These are phyloP conservation scores for Trichoplusia ni DNA, from an alignment of 1,140 invertebrate species.

Conservation along the genomic window DNA sequence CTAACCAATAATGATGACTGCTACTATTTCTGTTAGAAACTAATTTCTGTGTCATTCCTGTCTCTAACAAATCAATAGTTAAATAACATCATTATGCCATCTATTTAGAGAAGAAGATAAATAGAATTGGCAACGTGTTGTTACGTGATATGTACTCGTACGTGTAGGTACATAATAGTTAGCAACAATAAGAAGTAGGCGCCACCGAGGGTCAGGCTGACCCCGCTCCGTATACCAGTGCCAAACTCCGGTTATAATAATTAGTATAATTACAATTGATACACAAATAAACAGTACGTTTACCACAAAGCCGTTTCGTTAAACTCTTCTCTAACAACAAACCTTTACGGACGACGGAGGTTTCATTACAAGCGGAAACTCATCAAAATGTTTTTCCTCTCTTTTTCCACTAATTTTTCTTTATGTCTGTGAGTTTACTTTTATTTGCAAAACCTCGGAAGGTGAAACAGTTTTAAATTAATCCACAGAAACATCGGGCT, in stretches of 20 bases:
- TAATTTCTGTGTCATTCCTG: too few species aligned
- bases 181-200: too few species aligned
- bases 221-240: slow-evolving; percentile 1
- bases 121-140: too few species aligned
- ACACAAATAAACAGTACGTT: neutral
- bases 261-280: too few species aligned
- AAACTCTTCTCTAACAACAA: neutral
- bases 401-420: slow-evolving; percentile 21
- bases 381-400: slow-evolving; percentile 27
- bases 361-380: slow-evolving; percentile 8
- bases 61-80: too few species aligned
- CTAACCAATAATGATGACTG: too few species aligned
- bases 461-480: slow-evolving; percentile 30
- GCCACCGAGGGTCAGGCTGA: neutral
- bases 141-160: too few species aligned
- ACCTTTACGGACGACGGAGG: neutral
- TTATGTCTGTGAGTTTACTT: slow-evolving; percentile 7
- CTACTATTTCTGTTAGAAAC: too few species aligned
- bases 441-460: slow-evolving; percentile 29
- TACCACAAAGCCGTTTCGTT: neutral
- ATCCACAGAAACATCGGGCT: slow-evolving; percentile 18
- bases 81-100: too few species aligned
- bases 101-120: too few species aligned
- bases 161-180: too few species aligned
- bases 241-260: slow-evolving; percentile 1